These are phyloP conservation scores for Achroia grisella DNA, from an alignment of 1,140 invertebrate species.

Conservation along the genomic window DNA sequence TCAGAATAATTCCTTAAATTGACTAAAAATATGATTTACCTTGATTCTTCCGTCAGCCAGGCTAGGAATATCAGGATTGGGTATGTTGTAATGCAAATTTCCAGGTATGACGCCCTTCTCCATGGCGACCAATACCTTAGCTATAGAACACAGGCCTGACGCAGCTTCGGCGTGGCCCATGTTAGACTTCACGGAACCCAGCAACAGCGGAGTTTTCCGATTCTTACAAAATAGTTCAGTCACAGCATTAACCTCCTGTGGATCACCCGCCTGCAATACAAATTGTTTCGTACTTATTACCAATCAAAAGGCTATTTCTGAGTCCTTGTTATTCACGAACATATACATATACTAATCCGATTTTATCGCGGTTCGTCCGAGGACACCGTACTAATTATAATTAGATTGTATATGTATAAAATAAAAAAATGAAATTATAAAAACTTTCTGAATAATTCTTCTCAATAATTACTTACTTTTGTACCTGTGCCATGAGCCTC, in stretches of 20 bases:
- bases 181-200: too few species aligned
- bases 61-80: slow-evolving; percentile 92
- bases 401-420: too few species aligned
- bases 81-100: slow-evolving; percentile 92
- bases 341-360: too few species aligned
- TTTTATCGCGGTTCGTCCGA: too few species aligned
- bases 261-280: slow-evolving; percentile 84
- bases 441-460: neutral
- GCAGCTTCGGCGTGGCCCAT: slow-evolving; percentile 95
- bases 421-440: slow-evolving; percentile 58
- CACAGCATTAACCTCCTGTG: slow-evolving; percentile 96
- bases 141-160: slow-evolving; percentile 91
- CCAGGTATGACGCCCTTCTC: slow-evolving; percentile 89
- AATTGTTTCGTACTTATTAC: too few species aligned
- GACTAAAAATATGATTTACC: slow-evolving; percentile 45
- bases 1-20: too few species aligned
- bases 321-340: too few species aligned
- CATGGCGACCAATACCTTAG: slow-evolving; percentile 94
- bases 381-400: too few species aligned
- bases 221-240: slow-evolving; percentile 93
- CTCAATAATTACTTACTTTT: slow-evolving; percentile 50
- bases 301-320: too few species aligned
- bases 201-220: slow-evolving; percentile 84
- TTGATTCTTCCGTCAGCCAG: slow-evolving; percentile 89
- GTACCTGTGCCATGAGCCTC: slow-evolving; percentile 98